These are phyloP conservation scores for Sinosuthora webbiana DNA, from an alignment of 2,113 vertebrate genomes.

Conservation along the genomic window DNA sequence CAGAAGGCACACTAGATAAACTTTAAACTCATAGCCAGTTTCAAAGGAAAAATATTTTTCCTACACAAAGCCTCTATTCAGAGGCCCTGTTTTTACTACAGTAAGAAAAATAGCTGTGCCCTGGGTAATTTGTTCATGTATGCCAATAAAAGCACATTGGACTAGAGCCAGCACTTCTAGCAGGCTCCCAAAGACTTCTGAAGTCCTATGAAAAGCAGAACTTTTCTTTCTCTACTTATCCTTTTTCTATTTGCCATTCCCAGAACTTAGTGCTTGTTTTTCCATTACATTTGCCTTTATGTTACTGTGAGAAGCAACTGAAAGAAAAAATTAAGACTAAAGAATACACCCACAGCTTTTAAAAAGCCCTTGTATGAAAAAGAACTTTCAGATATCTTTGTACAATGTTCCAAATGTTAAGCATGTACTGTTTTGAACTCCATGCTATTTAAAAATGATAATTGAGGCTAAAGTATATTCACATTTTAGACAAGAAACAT, in stretches of 20 bases:
- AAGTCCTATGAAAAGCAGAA: slow-evolving; percentile 13
- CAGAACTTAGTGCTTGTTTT: not conserved
- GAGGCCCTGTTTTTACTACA: slow-evolving; percentile 37
- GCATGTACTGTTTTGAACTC: not conserved
- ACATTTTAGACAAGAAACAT: not conserved
- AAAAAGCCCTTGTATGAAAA: not conserved
- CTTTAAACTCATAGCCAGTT: not conserved
- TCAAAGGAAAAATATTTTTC: slow-evolving; percentile 53
- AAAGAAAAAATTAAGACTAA: not conserved
- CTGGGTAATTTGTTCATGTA: slow-evolving; percentile 41
- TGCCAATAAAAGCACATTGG: slow-evolving; percentile 61
- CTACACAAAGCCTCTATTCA: slow-evolving; percentile 59
- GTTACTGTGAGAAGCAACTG: not conserved
- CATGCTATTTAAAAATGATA: not conserved
- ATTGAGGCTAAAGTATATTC: not conserved
- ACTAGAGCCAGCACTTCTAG: slow-evolving; percentile 29
- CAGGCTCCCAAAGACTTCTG: slow-evolving; percentile 12
- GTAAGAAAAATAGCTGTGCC: slow-evolving; percentile 60
- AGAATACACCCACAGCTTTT: not conserved
- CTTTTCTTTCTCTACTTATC: not conserved
- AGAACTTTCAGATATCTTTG: not conserved
- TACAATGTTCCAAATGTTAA: not conserved
- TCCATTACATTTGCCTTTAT: not conserved
- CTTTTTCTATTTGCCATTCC: not conserved
- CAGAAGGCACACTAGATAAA: slow-evolving; percentile 27